These are phyloP conservation scores for Philhelius pedissequus DNA, from an alignment of 2,888 invertebrate species.

Conservation along the genomic window DNA sequence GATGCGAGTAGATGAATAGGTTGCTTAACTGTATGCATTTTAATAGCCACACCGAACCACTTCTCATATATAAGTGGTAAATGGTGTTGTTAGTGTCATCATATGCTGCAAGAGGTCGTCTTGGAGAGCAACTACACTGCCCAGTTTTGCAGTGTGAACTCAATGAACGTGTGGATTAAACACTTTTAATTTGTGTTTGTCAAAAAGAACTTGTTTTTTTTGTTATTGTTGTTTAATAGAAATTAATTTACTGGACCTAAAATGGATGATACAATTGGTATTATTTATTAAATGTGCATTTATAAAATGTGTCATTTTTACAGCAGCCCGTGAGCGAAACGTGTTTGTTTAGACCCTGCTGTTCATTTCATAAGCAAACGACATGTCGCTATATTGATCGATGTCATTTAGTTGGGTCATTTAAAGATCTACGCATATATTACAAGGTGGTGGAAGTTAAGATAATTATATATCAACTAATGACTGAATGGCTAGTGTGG, in stretches of 20 bases:
- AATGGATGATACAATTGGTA: background rate
- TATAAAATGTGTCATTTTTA: background rate
- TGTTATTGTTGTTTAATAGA: background rate
- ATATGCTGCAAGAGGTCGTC: conserved; percentile 35
- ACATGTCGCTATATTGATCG: background rate
- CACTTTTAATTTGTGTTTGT: conserved; percentile 20
- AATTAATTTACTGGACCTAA: conserved; percentile 26
- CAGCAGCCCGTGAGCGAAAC: conserved; percentile 1
- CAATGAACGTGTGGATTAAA: background rate
- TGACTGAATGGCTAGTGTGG: background rate
- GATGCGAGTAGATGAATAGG: conserved; percentile 57
- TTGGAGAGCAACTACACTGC: conserved; percentile 22
- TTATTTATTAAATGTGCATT: background rate
- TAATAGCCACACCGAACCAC: conserved; percentile 59
- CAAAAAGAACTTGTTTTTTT: background rate
- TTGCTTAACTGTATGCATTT: conserved; percentile 67
- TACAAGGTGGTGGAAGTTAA: background rate
- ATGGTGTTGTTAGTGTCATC: conserved; percentile 40
- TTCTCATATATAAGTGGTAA: conserved; percentile 40
- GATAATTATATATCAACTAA: background rate
- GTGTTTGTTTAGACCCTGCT: background rate
- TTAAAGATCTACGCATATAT: background rate
- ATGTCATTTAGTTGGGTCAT: background rate
- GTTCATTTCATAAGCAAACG: conserved; percentile 24
- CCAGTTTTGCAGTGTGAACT: conserved; percentile 48